Evolutionary conservation across 2,888 invertebrate genomes (phyloP), one percentile per base, ranked within the genome.

Genomic region (Lagria hirta): DNA sequence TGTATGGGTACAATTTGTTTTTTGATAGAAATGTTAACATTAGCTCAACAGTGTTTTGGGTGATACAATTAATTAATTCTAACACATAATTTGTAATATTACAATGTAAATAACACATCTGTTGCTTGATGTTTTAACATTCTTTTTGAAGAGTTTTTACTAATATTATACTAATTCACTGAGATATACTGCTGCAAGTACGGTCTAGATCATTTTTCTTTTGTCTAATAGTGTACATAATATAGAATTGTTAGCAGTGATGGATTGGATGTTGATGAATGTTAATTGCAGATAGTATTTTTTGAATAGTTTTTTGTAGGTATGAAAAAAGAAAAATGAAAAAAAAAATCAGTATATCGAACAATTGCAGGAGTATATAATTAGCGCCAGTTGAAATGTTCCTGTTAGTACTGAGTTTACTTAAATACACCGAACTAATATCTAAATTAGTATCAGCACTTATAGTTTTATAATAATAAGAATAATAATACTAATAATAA

Each of bases 261-360:
- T 41, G 20, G 35, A 20, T 35, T 35, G 27, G 24, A 26, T 35
- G 35, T 35, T 35, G 35, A 35, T 35, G 23, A 26, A 26, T 26
- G 26, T 26, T 17, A 35, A 18, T 26, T 35, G 35, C 23, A 26
- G 35, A 16, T 35, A 24, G 20, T 35, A 35, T 35, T 35, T 35
- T 35, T 35, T 13, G 35, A 35, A n/a, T 35, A 26, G 35, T 35
- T 35, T 35, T 34, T 26, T 10, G 26, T 23, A 18, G 35, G 24
- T 24, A 8, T 10, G 12, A 4, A 11, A 24, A 24, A 10, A 10
- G 7, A 23, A 13, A n/a, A n/a, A n/a, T n/a, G n/a, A n/a, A n/a
- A 37, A 24, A 28, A 65, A 58, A 61, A 66, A 64, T 61, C 62
- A 64, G 60, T 68, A 66, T 66, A 65, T 65, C 64, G 65, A 65